Conservation (phyloP, 2,888 invertebrate species). For the Pterobdella sp. region DNA sequence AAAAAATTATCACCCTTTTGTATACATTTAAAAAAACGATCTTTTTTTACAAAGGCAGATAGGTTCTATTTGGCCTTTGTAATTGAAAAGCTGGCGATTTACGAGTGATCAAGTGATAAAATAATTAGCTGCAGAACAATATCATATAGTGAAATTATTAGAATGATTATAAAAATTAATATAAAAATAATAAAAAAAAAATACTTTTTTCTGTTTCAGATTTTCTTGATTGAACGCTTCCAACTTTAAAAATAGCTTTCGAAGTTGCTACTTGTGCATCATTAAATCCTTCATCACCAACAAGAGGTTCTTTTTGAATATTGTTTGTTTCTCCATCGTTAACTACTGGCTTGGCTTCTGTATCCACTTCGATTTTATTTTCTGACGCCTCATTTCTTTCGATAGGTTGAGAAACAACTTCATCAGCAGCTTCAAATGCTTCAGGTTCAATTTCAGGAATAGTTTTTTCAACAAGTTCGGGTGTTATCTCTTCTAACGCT, state of each 20-base stretch:
- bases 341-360: neutral
- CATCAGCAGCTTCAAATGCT: neutral
- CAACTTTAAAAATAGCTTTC: too few relatives aligned
- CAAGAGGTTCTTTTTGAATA: neutral
- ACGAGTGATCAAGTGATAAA: too few relatives aligned
- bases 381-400: neutral
- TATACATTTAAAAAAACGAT: too few relatives aligned
- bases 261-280: neutral
- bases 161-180: neutral
- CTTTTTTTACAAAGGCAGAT: too few relatives aligned
- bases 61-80: too few relatives aligned
- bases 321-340: neutral
- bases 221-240: too few relatives aligned
- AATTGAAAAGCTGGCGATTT: too few relatives aligned
- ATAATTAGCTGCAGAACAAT: neutral
- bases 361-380: neutral
- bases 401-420: too few relatives aligned
- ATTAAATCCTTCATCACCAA: neutral
- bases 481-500: neutral
- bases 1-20: too few relatives aligned
- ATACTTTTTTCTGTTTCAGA: too few relatives aligned
- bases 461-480: neutral
- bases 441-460: neutral
- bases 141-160: neutral
- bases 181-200: neutral